A percentile compares a stretch with the other conserved stretches of the same genome.
These are phyloP conservation scores for Tachycineta bicolor DNA, from an alignment of 2,113 vertebrate genomes.

Conservation along the genomic window DNA sequence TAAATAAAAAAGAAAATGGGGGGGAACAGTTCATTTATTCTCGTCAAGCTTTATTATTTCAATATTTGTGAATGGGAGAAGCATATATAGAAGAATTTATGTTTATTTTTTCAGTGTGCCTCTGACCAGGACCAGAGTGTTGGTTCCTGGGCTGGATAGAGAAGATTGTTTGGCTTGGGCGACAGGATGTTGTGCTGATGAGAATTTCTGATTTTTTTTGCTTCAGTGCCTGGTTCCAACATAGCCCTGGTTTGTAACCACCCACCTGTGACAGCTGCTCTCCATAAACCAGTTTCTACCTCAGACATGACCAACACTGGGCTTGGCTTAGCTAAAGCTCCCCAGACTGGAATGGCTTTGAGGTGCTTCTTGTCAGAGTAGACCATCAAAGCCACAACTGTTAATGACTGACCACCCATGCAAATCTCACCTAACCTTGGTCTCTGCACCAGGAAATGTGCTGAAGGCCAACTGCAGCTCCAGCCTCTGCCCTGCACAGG, in stretches of 20 bases:
- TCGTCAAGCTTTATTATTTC: neutral
- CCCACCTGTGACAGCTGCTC: neutral
- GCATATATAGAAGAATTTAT: neutral
- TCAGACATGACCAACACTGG: neutral
- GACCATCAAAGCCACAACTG: neutral
- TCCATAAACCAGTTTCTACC: neutral
- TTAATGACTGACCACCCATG: constrained; percentile 21
- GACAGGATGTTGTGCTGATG: neutral
- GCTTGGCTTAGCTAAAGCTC: neutral
- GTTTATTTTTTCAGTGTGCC: neutral
- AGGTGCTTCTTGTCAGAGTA: neutral
- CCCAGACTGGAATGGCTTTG: neutral
- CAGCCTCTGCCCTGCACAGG: neutral
- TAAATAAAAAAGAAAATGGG: neutral
- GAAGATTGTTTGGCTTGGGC: neutral
- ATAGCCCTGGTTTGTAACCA: neutral
- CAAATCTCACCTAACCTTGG: neutral
- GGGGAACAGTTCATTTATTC: neutral
- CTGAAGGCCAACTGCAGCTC: constrained; percentile 1
- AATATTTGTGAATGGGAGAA: neutral
- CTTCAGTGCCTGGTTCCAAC: neutral
- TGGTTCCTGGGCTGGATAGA: neutral
- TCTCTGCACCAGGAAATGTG: neutral
- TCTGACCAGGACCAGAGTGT: neutral
- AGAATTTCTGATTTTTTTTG: neutral